Conservation (phyloP, 2,888 invertebrate genomes). For the Polydesmus complanatus region DNA sequence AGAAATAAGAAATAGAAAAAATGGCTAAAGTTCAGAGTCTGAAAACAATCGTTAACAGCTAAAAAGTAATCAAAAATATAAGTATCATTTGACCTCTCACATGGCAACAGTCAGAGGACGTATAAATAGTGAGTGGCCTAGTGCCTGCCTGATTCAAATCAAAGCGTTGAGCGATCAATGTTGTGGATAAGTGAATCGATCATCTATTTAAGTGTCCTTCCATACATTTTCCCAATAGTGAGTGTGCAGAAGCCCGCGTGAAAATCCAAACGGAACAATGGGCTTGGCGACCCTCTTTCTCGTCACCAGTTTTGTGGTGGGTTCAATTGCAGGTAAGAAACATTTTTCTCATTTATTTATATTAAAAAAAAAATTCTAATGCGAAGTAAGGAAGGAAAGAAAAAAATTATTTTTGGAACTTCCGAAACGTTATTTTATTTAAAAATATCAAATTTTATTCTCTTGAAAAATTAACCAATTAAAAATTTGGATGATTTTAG, state of each 20-base stretch:
- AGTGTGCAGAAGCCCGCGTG: too few relatives aligned
- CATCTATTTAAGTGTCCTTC: too few relatives aligned
- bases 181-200: too few relatives aligned
- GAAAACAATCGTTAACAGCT: background rate
- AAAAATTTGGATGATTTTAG: background rate
- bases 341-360: background rate
- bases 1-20: too few relatives aligned
- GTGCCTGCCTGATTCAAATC: background rate
- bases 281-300: slow-evolving; percentile 7
- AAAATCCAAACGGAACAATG: slow-evolving; percentile 3
- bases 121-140: background rate
- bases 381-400: too few relatives aligned
- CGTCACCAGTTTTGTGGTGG: slow-evolving; percentile 12
- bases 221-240: too few relatives aligned
- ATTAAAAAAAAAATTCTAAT: too few relatives aligned
- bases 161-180: too few relatives aligned
- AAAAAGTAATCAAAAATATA: background rate
- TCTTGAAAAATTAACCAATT: too few relatives aligned
- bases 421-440: too few relatives aligned
- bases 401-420: too few relatives aligned
- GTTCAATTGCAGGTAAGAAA: slow-evolving; percentile 14
- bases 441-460: too few relatives aligned
- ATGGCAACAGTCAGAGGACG: background rate
- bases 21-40: background rate
- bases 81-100: background rate